A percentile compares a stretch with the other conserved stretches of the same genome.
Evolutionary conservation across 2,888 invertebrate species (phyloP).

Genomic region (Seira sanloemensis): DNA sequence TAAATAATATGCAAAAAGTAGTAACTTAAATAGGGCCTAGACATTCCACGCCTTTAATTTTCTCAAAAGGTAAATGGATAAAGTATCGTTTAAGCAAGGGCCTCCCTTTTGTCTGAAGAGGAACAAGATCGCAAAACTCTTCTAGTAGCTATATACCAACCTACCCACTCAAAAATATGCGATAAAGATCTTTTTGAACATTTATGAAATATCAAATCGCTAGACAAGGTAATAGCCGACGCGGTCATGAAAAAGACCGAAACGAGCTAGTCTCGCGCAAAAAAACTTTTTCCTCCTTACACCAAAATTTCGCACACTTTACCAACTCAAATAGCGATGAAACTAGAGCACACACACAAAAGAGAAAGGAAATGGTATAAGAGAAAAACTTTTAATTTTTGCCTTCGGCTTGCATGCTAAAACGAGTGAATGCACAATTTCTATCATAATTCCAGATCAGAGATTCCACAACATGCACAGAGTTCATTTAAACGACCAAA

Average conservation of each 20-base stretch:
- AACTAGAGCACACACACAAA: constrained; percentile 33
- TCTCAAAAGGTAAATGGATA: no score
- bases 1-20: background rate
- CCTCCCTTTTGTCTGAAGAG: background rate
- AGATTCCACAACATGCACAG: constrained; percentile 39
- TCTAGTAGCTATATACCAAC: no score
- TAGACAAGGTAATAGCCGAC: constrained; percentile 32
- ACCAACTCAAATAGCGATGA: constrained; percentile 37
- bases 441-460: constrained; percentile 48
- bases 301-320: constrained; percentile 33
- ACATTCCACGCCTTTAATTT: no score
- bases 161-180: background rate
- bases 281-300: constrained; percentile 15
- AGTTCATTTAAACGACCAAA: constrained; percentile 13
- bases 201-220: constrained; percentile 42
- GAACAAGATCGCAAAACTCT: no score
- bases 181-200: constrained; percentile 37
- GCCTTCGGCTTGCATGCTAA: constrained; percentile 56
- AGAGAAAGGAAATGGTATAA: constrained; percentile 17
- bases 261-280: background rate
- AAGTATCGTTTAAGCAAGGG: background rate
- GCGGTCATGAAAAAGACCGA: no score
- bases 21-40: background rate
- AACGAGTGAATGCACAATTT: constrained; percentile 53
- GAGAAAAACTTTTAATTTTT: constrained; percentile 52